A percentile compares a stretch with the other conserved stretches of the same genome.
phyloP scores from a whole-genome alignment of 2,797 vertebrate genomes.

The Eutrigla gurnardus region DNA sequence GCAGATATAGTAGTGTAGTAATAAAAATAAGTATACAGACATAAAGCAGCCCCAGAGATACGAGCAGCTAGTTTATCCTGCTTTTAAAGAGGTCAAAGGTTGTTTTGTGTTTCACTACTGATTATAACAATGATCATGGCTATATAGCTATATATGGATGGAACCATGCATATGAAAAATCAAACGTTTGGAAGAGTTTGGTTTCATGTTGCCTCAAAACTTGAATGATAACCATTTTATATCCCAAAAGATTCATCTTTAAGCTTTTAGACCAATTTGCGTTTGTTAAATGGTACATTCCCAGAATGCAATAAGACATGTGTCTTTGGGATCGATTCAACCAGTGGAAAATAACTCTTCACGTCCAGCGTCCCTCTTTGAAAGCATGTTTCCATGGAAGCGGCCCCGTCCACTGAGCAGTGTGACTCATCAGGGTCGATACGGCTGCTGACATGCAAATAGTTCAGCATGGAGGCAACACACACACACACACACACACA shows the following conservation, averaged over 20 bases:
- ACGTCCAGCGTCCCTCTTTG: background rate
- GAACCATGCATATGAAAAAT: too few species aligned
- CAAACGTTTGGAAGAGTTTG: background rate
- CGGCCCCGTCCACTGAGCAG: slow-evolving; percentile 5
- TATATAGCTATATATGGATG: too few species aligned
- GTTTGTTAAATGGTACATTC: too few species aligned
- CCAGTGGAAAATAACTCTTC: background rate
- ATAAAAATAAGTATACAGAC: too few species aligned
- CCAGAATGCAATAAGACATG: background rate
- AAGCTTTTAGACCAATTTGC: background rate
- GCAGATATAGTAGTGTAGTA: too few species aligned
- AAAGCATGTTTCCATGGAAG: background rate
- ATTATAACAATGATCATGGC: too few species aligned
- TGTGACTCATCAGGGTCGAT: slow-evolving; percentile 61
- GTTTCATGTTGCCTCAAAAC: background rate
- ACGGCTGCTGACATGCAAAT: slow-evolving; percentile 73
- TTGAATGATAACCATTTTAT: background rate
- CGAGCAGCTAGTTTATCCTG: too few species aligned
- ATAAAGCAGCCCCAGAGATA: too few species aligned
- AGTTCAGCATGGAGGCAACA: slow-evolving; percentile 19
- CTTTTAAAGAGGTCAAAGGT: too few species aligned
- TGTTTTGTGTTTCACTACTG: too few species aligned
- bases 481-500: slow-evolving; percentile 1
- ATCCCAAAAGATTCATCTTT: background rate
- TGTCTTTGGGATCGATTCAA: background rate